A percentile compares a stretch with the other conserved stretches of the same genome.
These are phyloP conservation scores for Crossaster papposus DNA, from an alignment of 53 echinoderm and acorn worm genomes.

Conservation along the genomic window DNA sequence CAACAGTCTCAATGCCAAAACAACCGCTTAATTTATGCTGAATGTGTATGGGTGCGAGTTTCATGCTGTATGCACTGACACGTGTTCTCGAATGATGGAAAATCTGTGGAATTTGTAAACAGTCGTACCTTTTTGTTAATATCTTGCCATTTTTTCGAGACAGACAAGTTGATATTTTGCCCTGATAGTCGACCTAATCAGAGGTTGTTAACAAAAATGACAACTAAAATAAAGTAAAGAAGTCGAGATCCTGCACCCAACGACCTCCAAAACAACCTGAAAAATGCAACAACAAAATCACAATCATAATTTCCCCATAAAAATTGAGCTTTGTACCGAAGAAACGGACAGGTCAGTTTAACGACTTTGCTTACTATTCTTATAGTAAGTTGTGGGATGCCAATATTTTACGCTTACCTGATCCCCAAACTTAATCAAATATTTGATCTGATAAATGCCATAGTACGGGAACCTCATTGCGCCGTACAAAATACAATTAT, in stretches of 20 bases:
- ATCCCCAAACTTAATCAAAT: constrained; percentile 31
- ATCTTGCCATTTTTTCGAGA: neutral
- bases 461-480: constrained; percentile 13
- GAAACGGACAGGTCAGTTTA: neutral
- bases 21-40: neutral
- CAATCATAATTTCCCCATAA: neutral
- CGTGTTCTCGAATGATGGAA: neutral
- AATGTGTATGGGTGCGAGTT: neutral
- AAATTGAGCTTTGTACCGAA: neutral
- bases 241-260: neutral
- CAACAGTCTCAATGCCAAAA: neutral
- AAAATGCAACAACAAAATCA: neutral
- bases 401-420: constrained; percentile 6
- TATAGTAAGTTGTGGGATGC: neutral
- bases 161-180: neutral
- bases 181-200: neutral
- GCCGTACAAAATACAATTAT: neutral
- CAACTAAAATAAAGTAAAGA: neutral
- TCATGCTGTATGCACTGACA: neutral
- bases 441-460: constrained; percentile 2
- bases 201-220: neutral
- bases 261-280: neutral
- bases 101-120: neutral
- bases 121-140: no score
- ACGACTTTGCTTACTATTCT: neutral